Evolutionary conservation across 2,797 vertebrate genomes (phyloP).

Genomic region (Pelobates cultripes): DNA sequence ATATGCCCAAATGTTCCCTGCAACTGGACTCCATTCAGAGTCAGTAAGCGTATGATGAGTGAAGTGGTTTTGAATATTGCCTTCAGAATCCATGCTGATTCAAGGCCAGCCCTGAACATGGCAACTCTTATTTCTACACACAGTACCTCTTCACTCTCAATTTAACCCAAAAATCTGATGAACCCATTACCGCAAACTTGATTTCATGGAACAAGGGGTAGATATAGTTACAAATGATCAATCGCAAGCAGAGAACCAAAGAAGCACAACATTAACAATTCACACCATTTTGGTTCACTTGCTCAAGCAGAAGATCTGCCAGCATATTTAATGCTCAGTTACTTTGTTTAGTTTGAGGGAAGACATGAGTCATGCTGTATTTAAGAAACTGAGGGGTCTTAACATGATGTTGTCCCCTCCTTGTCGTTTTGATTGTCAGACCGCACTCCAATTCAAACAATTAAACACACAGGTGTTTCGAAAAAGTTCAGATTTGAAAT

Average conservation of each 20-base stretch:
- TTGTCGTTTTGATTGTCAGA: constrained; percentile 45
- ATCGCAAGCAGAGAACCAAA: constrained; percentile 91
- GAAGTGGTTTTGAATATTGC: constrained; percentile 91
- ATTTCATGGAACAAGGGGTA: constrained; percentile 98
- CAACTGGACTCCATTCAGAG: constrained; percentile 90
- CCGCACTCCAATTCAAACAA: constrained; percentile 58
- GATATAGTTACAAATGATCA: constrained; percentile 98
- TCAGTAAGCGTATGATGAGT: constrained; percentile 91
- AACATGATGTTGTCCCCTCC: constrained; percentile 62
- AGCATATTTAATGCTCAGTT: constrained; percentile 94
- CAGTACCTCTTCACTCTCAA: constrained; percentile 95
- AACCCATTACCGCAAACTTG: constrained; percentile 90
- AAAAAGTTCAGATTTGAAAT: neutral
- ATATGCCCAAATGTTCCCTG: constrained; percentile 86
- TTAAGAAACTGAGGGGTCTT: constrained; percentile 68
- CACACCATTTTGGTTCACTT: constrained; percentile 95
- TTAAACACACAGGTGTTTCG: constrained; percentile 59
- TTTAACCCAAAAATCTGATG: constrained; percentile 96
- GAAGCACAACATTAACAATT: constrained; percentile 97
- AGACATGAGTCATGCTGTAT: constrained; percentile 77
- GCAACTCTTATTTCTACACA: constrained; percentile 85
- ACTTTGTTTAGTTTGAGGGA: constrained; percentile 82
- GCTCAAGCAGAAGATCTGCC: constrained; percentile 89
- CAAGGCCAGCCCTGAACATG: constrained; percentile 85
- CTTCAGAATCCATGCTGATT: constrained; percentile 90